Conservation (phyloP, 2,113 vertebrate species). For the Edolisoma coerulescens region DNA sequence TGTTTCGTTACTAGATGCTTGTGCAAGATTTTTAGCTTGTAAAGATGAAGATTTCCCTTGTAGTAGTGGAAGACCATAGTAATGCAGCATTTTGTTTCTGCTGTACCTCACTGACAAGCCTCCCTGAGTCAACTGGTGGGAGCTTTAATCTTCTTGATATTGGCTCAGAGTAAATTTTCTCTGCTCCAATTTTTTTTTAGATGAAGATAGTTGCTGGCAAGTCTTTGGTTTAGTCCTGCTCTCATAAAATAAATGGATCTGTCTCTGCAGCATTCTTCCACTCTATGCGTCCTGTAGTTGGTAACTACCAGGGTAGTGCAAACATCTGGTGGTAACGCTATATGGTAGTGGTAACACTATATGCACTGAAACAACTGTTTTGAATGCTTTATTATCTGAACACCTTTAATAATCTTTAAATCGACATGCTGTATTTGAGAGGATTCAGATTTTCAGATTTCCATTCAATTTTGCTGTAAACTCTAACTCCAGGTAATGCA, state of each 20-base stretch:
- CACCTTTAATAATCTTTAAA: background rate
- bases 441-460: background rate
- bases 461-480: background rate
- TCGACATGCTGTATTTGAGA: background rate
- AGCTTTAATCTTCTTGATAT: background rate
- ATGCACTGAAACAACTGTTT: background rate
- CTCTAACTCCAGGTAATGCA: background rate
- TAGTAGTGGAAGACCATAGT: background rate
- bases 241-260: background rate
- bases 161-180: background rate
- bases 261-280: background rate
- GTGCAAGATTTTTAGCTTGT: background rate
- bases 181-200: background rate
- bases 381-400: background rate
- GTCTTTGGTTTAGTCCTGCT: background rate
- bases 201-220: background rate
- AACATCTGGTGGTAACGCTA: background rate
- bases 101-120: background rate
- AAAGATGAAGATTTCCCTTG: background rate
- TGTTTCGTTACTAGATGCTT: background rate
- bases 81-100: background rate
- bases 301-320: background rate
- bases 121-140: background rate
- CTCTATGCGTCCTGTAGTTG: background rate
- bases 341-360: background rate